Evolutionary conservation across 2,113 vertebrate genomes (phyloP), one percentile per base, ranked within the genome.

Genomic region (Hemiprocne comata): DNA sequence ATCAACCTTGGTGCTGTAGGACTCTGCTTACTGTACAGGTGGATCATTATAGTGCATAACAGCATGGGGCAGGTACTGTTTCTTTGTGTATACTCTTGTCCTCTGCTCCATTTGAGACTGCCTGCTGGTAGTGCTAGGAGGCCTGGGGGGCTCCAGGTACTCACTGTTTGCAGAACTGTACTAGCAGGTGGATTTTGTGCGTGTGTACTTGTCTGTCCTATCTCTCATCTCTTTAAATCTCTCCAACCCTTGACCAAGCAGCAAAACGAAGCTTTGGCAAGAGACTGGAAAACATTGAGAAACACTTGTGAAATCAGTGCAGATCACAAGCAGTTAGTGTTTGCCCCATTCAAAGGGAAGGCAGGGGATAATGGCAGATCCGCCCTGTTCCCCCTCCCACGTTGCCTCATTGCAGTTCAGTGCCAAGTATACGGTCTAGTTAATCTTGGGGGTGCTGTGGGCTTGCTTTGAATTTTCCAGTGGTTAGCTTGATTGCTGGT

Each of bases 1-100:
- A 97, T 98, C 96, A 96, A 93, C 76, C 80, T 89, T 48, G 58
- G 60, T 91, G 87, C 85, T 96, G 73, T 69, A 95, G 95, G 82
- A 86, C 93, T 96, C 88, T 89, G 94, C 84, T 94, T 94, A 17
- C 64, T 29, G 65, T 87, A 89, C 85, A 95, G 95, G 95, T 95
- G 90, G 94, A 93, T 97, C 95, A 93, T 96, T 96, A 73, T 19
- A 75, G 89, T 60, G 73, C 34, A 55, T 67, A 90, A 54, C 78
- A 93, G 72, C 61, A 13, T 69, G 67, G 51, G 60, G 31, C 89
- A 95, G 61, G 71, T 70, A 62, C 83, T 84, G 1, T 91, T 71
- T 95, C 53, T 78, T 54, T 65, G 75, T 76, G 77, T 4, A 1
- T 87, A 19, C n/a, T 75, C 44, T 62, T 81, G 44, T 60, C 85